Conservation (phyloP, 2,797 vertebrate genomes). For the Anguilla marmorata region DNA sequence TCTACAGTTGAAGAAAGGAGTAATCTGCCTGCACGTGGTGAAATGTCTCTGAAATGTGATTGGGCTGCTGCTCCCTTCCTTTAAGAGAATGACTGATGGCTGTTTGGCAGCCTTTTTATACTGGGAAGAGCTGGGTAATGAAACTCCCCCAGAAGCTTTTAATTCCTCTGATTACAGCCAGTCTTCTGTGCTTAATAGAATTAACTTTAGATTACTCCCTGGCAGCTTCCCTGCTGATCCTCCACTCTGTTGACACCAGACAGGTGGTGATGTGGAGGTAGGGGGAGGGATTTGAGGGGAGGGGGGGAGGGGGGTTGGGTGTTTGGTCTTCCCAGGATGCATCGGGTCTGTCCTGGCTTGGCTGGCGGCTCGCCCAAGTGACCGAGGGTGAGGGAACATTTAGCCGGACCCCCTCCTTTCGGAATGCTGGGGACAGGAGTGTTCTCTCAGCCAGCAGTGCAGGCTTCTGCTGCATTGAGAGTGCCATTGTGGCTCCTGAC, state of each 20-base stretch:
- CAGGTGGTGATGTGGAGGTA: background rate
- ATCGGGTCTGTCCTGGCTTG: background rate
- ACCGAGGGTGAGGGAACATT: background rate
- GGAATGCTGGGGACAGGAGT: background rate
- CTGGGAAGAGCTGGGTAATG: constrained; percentile 41
- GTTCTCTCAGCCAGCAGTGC: background rate
- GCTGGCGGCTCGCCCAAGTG: background rate
- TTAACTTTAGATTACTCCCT: constrained; percentile 12
- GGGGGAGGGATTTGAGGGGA: background rate
- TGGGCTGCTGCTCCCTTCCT: background rate
- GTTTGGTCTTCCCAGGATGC: background rate
- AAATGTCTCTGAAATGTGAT: background rate
- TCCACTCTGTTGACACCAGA: background rate
- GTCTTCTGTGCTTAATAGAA: constrained; percentile 15
- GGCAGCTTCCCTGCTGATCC: background rate
- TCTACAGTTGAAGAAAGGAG: background rate
- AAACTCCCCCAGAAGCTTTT: constrained; percentile 57
- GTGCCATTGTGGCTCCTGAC: background rate
- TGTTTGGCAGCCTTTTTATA: constrained; percentile 27
- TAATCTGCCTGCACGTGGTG: background rate
- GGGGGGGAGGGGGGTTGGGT: background rate
- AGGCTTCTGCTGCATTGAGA: background rate
- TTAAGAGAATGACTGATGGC: background rate
- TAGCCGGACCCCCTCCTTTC: background rate
- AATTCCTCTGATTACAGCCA: constrained; percentile 40